These are phyloP conservation scores for Agelastica alni DNA, from an alignment of 2,888 invertebrate genomes.

Conservation along the genomic window DNA sequence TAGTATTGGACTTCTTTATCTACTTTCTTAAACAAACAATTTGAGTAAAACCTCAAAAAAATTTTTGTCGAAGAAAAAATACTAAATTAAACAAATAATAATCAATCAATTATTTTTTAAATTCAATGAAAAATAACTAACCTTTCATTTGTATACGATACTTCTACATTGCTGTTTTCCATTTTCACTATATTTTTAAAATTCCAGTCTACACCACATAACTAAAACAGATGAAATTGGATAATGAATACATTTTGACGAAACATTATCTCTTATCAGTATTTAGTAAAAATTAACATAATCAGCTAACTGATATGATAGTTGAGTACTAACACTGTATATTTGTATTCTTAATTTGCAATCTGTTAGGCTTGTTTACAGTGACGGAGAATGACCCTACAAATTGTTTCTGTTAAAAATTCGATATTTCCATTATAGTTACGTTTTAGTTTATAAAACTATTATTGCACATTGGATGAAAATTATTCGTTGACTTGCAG, in stretches of 20 bases:
- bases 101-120: too few relatives aligned
- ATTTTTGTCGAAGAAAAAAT: too few relatives aligned
- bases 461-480: too few relatives aligned
- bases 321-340: not conserved
- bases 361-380: not conserved
- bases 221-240: slow-evolving; percentile 1
- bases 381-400: not conserved
- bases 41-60: too few relatives aligned
- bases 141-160: slow-evolving; percentile 23
- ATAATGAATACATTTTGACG: not conserved
- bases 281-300: slow-evolving; percentile 14
- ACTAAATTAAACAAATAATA: too few relatives aligned
- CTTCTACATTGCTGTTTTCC: slow-evolving; percentile 20
- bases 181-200: slow-evolving; percentile 7
- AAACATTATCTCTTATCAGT: slow-evolving; percentile 20
- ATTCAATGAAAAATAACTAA: slow-evolving; percentile 13
- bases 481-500: too few relatives aligned
- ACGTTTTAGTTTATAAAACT: too few relatives aligned
- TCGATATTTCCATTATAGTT: too few relatives aligned
- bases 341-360: slow-evolving; percentile 8
- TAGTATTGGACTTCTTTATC: too few relatives aligned
- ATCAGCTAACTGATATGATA: slow-evolving; percentile 11
- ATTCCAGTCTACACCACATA: not conserved
- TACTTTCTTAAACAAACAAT: too few relatives aligned
- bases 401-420: too few relatives aligned